phyloP scores from a whole-genome alignment of 1,140 invertebrate species.

The Zaprionus inermis region DNA sequence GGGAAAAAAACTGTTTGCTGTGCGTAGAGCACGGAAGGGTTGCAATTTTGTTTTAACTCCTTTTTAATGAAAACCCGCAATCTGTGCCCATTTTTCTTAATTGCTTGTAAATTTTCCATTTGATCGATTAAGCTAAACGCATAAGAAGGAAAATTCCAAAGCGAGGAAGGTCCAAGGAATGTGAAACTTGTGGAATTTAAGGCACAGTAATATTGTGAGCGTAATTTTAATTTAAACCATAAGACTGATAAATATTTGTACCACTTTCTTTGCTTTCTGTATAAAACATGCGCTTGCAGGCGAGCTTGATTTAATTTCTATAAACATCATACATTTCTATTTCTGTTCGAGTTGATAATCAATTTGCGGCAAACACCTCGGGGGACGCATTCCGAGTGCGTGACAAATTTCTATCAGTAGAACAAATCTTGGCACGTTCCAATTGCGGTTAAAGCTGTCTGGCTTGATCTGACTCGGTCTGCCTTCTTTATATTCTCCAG shows the following conservation, averaged over 20 bases:
- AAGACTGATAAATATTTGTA: background rate
- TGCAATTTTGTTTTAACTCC: constrained; percentile 13
- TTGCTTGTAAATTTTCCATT: constrained; percentile 15
- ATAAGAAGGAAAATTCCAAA: background rate
- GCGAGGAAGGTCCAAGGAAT: background rate
- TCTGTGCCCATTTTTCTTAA: constrained; percentile 4
- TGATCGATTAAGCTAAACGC: constrained; percentile 4
- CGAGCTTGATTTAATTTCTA: constrained; percentile 10
- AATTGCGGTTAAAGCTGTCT: constrained; percentile 12
- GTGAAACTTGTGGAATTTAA: background rate
- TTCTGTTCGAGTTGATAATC: constrained; percentile 48
- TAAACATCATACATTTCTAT: constrained; percentile 33
- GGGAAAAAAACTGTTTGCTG: constrained; percentile 2
- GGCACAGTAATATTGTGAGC: background rate
- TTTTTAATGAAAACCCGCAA: constrained; percentile 7
- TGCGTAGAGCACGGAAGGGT: constrained; percentile 6
- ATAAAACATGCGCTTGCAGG: background rate
- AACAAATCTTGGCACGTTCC: constrained; percentile 35
- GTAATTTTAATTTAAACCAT: background rate
- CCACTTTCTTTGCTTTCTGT: background rate
- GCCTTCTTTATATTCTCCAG: background rate
- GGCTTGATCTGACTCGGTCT: constrained; percentile 5
- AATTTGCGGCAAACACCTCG: constrained; percentile 43
- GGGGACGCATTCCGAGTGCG: constrained; percentile 45
- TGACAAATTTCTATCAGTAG: constrained; percentile 51